Evolutionary conservation across 2,113 vertebrate species (phyloP).

Genomic region (Cynocephalus volans): DNA sequence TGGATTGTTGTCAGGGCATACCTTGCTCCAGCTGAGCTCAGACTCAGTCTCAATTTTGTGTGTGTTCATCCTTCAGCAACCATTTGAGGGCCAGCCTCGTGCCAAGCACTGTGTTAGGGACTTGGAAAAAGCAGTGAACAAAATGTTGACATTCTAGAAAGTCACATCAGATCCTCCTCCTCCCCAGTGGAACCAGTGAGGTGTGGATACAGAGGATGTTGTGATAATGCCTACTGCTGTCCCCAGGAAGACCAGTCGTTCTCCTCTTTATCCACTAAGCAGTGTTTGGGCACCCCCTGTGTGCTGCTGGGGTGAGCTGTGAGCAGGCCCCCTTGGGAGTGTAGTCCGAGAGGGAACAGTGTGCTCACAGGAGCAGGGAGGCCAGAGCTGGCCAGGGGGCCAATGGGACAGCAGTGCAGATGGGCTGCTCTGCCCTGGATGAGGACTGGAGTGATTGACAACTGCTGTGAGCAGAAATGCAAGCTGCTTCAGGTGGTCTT

Average conservation of each 20-base stretch:
- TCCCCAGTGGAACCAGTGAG: background rate
- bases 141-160: background rate
- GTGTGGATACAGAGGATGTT: background rate
- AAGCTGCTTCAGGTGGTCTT: background rate
- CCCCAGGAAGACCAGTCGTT: background rate
- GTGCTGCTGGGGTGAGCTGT: background rate
- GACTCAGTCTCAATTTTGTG: background rate
- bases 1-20: background rate
- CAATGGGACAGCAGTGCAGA: too few species aligned
- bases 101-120: background rate
- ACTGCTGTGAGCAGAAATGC: background rate
- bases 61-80: background rate
- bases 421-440: too few species aligned
- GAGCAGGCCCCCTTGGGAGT: background rate
- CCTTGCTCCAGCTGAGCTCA: background rate
- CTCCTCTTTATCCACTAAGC: background rate
- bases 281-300: background rate
- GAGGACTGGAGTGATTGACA: background rate
- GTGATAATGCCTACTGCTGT: background rate
- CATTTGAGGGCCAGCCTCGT: background rate
- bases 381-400: background rate
- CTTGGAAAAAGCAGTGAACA: background rate
- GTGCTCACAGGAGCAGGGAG: background rate
- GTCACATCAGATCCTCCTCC: background rate
- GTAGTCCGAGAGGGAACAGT: background rate